Percentiles rank a stretch among this genome's conserved stretches.
Evolutionary conservation across 1,140 invertebrate species (phyloP).

Genomic region (Cylas formicarius): DNA sequence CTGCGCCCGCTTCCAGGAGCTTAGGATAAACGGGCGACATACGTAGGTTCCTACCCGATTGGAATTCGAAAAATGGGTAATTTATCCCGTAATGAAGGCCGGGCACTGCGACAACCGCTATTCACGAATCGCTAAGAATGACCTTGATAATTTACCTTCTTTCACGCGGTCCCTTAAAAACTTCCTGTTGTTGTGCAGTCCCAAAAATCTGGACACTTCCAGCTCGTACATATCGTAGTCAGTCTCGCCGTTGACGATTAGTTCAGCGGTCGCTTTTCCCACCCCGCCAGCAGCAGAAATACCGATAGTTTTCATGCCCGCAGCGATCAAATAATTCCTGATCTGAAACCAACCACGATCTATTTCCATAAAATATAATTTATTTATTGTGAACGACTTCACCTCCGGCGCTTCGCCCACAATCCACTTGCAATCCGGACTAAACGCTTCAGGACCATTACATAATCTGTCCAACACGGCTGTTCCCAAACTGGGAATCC

Average conservation of each 20-base stretch:
- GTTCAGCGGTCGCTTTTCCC: constrained; percentile 82
- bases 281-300: constrained; percentile 89
- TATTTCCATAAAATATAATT: constrained; percentile 2
- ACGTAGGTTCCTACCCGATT: constrained; percentile 82
- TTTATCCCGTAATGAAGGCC: constrained; percentile 76
- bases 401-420: constrained; percentile 89
- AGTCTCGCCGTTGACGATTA: constrained; percentile 76
- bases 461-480: constrained; percentile 69
- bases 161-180: constrained; percentile 88
- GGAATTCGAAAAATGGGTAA: constrained; percentile 80
- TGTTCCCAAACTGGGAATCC: constrained; percentile 70
- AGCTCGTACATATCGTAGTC: constrained; percentile 84
- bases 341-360: constrained; percentile 51
- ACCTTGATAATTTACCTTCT: constrained; percentile 51
- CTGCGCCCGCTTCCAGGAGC: constrained; percentile 83
- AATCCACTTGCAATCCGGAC: constrained; percentile 86
- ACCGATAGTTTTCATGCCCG: constrained; percentile 92
- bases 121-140: background rate
- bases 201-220: constrained; percentile 88
- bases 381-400: constrained; percentile 10
- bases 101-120: constrained; percentile 51
- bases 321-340: constrained; percentile 90
- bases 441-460: constrained; percentile 90
- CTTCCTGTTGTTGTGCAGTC: constrained; percentile 91
- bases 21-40: constrained; percentile 96